Conservation (phyloP, 2,888 invertebrate species). For the Norana najaformis region DNA sequence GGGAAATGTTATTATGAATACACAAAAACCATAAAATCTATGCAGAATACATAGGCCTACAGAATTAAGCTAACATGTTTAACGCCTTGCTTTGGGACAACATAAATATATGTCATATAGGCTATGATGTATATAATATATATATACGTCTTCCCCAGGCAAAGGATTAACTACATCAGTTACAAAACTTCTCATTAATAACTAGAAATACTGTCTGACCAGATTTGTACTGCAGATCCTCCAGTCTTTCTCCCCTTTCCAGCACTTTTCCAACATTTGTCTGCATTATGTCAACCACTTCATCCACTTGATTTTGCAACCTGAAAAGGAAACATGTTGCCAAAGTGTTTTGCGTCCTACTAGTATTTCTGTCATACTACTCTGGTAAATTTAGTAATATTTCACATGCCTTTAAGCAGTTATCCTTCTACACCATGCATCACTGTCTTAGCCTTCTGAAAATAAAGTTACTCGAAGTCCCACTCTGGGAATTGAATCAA, state of each 20-base stretch:
- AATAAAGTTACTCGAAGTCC: not conserved
- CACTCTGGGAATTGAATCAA: not conserved
- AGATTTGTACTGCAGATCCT: conserved; percentile 59
- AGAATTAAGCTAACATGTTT: not conserved
- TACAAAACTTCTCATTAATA: not conserved
- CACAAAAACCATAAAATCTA: not conserved
- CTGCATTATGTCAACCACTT: conserved; percentile 60
- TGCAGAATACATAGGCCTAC: not conserved
- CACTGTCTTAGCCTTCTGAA: not conserved
- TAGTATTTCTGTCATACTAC: too few species aligned
- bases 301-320: conserved; percentile 56
- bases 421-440: not conserved
- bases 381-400: not conserved
- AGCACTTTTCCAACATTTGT: conserved; percentile 56
- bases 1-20: not conserved
- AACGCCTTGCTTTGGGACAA: too few species aligned
- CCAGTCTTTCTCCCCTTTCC: conserved; percentile 58
- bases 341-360: not conserved
- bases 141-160: too few species aligned
- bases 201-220: conserved; percentile 48
- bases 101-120: too few species aligned
- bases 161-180: not conserved
- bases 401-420: not conserved
- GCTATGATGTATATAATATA: too few species aligned
- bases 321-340: conserved; percentile 42